Evolutionary conservation across 2,113 vertebrate species (phyloP).

Genomic region (Xiphophorus hellerii): DNA sequence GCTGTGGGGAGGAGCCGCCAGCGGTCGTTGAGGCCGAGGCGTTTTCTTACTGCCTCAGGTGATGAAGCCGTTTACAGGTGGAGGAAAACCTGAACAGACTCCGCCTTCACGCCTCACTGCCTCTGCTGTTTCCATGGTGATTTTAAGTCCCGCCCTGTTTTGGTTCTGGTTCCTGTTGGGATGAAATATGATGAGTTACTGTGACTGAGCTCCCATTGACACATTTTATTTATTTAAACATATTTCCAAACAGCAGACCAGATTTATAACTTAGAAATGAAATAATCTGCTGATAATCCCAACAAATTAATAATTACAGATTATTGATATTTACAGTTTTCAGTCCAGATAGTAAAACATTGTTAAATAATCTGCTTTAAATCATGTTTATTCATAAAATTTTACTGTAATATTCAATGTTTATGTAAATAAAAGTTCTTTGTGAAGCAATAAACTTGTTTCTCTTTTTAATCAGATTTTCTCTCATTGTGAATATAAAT

Average conservation of each 20-base stretch:
- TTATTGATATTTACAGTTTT: background rate
- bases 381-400: background rate
- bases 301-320: background rate
- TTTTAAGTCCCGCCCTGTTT: too few species aligned
- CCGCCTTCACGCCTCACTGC: too few species aligned
- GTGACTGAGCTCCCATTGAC: too few species aligned
- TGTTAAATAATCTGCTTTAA: background rate
- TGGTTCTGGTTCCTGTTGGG: too few species aligned
- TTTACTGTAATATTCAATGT: background rate
- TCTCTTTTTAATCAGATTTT: background rate
- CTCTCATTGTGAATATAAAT: background rate
- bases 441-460: background rate
- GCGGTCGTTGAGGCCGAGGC: too few species aligned
- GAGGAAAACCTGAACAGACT: too few species aligned
- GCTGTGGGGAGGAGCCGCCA: too few species aligned
- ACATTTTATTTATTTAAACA: background rate
- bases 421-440: background rate
- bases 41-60: too few species aligned
- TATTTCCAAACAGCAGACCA: background rate
- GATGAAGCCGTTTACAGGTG: too few species aligned
- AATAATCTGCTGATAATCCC: background rate
- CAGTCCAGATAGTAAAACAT: background rate
- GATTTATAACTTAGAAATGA: too few species aligned
- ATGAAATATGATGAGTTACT: too few species aligned
- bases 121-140: too few species aligned